Evolutionary conservation across 2,113 vertebrate genomes (phyloP), one percentile per base, ranked within the genome.

Genomic region (Columba livia): DNA sequence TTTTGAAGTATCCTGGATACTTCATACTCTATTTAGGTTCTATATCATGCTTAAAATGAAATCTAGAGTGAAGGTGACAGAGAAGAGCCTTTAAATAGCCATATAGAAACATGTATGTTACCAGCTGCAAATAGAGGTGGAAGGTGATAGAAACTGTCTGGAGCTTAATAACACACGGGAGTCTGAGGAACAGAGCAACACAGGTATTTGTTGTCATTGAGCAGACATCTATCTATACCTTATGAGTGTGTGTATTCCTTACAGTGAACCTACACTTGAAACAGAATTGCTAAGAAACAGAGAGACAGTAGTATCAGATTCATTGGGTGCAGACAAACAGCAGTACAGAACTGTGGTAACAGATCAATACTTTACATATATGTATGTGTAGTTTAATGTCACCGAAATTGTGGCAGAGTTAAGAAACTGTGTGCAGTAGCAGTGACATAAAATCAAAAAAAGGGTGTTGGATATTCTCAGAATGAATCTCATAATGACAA

Each of bases 311-410:
- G 18, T 14, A 36, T 9, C 16, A 34, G 17, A 6, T 70, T 61
- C 71, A 6, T 12, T 34, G 10, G 48, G 17, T 47, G 13, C 10
- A 88, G 29, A 47, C 5, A 75, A 56, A 75, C 2, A 78, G 24
- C 19, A 50, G 26, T 26, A 29, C 6, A 60, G 9, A 10, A 60
- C 7, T 4, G 3, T 32, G 29, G 4, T 29, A 62, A 23, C 9
- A 62, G 29, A 21, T 9, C 5, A 51, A 58, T 2, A 12, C 4
- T 9, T 16, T 28, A 84, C 16, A 26, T 31, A 3, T 0, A 1
- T 48, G 5, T 50, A 15, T 6, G 3, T 61, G 16, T 13, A 40
- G 14, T 38, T 75, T 38, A 71, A 56, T 50, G 20, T 1, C n/a
- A 48, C 6, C 3, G 31, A 38, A 88, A 54, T 36, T 58, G n/a